A percentile compares a stretch with the other conserved stretches of the same genome.
phyloP scores from a whole-genome alignment of 1,140 invertebrate genomes.

The Arion vulgaris region DNA sequence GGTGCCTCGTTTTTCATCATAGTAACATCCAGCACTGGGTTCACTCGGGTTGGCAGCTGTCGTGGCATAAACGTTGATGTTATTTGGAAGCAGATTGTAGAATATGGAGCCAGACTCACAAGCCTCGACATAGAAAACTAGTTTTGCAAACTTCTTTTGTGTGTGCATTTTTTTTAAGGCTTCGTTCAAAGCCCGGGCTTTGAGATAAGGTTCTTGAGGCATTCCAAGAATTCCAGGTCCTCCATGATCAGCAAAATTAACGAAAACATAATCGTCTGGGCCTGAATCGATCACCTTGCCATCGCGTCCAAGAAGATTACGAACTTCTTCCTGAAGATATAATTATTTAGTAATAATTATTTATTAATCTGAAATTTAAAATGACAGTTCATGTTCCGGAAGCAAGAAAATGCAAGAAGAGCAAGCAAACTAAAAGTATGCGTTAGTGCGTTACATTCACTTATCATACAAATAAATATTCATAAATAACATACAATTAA shows the following conservation, averaged over 20 bases:
- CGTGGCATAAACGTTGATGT: slow-evolving; percentile 78
- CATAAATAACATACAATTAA: too few species aligned
- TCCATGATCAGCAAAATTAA: slow-evolving; percentile 81
- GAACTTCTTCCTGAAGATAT: slow-evolving; percentile 59
- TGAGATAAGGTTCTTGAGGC: slow-evolving; percentile 62
- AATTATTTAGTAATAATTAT: not conserved
- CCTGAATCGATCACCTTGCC: slow-evolving; percentile 76
- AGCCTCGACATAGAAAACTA: slow-evolving; percentile 80
- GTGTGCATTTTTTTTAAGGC: slow-evolving; percentile 74
- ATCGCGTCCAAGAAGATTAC: slow-evolving; percentile 73
- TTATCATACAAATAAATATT: too few species aligned
- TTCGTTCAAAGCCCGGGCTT: slow-evolving; percentile 71
- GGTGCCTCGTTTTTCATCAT: slow-evolving; percentile 72
- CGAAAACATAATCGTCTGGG: slow-evolving; percentile 78
- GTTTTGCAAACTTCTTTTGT: slow-evolving; percentile 73
- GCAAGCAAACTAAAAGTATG: too few species aligned
- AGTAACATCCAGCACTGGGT: slow-evolving; percentile 78
- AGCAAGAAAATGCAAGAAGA: too few species aligned
- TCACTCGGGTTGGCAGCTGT: slow-evolving; percentile 79
- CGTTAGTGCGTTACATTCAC: too few species aligned
- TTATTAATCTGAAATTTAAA: too few species aligned
- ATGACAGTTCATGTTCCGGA: too few species aligned
- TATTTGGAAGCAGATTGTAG: slow-evolving; percentile 74
- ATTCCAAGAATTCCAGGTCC: slow-evolving; percentile 75
- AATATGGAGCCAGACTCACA: slow-evolving; percentile 83